Conservation (phyloP, 1,140 invertebrate genomes). For the Aphaenogaster rudis region DNA sequence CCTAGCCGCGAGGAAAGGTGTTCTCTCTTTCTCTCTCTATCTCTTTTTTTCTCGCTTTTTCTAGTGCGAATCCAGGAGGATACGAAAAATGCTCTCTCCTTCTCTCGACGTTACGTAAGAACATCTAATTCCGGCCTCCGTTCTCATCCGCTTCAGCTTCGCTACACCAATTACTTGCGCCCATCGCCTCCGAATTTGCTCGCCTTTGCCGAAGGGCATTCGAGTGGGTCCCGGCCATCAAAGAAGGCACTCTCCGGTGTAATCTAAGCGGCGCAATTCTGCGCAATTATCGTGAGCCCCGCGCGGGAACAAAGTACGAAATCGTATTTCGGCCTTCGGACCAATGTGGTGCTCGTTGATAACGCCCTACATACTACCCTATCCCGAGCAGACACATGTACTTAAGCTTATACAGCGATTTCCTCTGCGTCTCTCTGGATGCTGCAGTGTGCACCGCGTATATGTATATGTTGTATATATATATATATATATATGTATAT, state of each 20-base stretch:
- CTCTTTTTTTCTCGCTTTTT: background rate
- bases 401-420: slow-evolving; percentile 41
- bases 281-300: slow-evolving; percentile 79
- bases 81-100: slow-evolving; percentile 45
- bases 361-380: slow-evolving; percentile 68
- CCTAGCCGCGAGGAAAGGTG: background rate
- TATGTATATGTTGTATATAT: background rate
- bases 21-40: background rate
- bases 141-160: slow-evolving; percentile 43
- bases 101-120: slow-evolving; percentile 32
- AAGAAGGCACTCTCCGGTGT: slow-evolving; percentile 73
- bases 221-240: slow-evolving; percentile 54
- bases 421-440: background rate
- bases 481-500: background rate
- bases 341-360: slow-evolving; percentile 82
- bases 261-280: slow-evolving; percentile 77
- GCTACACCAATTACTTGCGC: slow-evolving; percentile 71
- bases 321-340: slow-evolving; percentile 84
- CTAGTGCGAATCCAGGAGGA: background rate
- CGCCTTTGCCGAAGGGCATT: slow-evolving; percentile 65
- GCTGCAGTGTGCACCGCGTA: background rate
- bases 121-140: slow-evolving; percentile 65
- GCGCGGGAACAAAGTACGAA: slow-evolving; percentile 82
- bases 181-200: slow-evolving; percentile 72
- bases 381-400: slow-evolving; percentile 36